Conservation (phyloP, 2,888 invertebrate genomes). For the Polydrusus tereticollis region DNA sequence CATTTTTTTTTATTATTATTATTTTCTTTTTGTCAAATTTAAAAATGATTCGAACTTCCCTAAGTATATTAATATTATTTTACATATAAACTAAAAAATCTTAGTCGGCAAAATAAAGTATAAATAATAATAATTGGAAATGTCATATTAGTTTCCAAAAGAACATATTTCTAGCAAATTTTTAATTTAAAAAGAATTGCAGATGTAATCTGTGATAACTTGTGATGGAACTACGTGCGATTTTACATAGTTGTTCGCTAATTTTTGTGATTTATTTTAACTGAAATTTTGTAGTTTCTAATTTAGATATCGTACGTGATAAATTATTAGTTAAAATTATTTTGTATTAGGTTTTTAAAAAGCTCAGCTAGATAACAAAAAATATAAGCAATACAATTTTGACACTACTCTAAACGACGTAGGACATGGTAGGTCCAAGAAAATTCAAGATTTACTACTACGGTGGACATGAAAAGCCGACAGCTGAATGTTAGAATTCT, state of each 20-base stretch:
- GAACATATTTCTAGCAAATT: constrained; percentile 19
- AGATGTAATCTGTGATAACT: constrained; percentile 67
- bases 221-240: constrained; percentile 41
- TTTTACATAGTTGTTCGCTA: constrained; percentile 19
- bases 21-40: no score
- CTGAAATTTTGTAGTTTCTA: constrained; percentile 1
- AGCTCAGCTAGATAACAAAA: constrained; percentile 29
- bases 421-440: not conserved
- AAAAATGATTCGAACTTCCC: no score
- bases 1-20: no score
- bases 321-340: not conserved
- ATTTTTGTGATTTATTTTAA: constrained; percentile 30
- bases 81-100: no score
- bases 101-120: not conserved
- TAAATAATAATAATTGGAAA: no score
- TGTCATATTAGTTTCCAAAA: constrained; percentile 17
- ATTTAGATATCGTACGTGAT: constrained; percentile 4
- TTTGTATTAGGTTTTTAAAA: not conserved
- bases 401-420: not conserved
- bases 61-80: no score
- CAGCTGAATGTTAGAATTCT: constrained; percentile 16
- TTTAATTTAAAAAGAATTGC: constrained; percentile 60
- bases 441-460: not conserved
- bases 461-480: not conserved
- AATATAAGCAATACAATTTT: constrained; percentile 16